Evolutionary conservation across 2,888 invertebrate genomes (phyloP).

Genomic region (Torymus tubicola): DNA sequence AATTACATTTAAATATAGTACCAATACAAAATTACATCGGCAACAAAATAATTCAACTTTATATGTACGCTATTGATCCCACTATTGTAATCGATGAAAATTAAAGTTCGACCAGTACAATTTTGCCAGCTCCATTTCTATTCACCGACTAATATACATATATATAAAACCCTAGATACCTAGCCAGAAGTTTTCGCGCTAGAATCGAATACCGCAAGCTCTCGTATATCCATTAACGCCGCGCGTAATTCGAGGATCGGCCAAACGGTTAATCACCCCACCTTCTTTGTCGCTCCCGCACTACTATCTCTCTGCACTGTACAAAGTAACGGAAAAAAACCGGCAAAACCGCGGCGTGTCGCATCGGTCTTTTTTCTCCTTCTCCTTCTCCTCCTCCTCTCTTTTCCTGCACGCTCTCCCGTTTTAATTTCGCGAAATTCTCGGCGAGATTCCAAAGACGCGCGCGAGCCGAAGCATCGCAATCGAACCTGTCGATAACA

Average conservation of each 20-base stretch:
- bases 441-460: slow-evolving; percentile 8
- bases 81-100: no score
- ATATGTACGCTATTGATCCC: no score
- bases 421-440: slow-evolving; percentile 40
- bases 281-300: no score
- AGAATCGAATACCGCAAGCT: no score
- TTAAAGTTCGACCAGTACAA: no score
- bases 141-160: no score
- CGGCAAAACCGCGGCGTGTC: neutral
- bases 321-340: neutral
- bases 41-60: no score
- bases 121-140: no score
- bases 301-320: neutral
- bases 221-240: neutral
- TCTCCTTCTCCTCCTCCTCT: neutral
- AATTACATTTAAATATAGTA: slow-evolving; percentile 15
- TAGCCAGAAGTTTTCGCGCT: neutral
- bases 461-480: neutral
- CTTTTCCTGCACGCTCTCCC: neutral
- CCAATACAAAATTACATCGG: neutral
- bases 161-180: neutral
- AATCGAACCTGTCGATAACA: slow-evolving; percentile 46
- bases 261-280: slow-evolving; percentile 19
- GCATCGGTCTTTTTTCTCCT: no score
- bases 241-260: slow-evolving; percentile 1